These are phyloP conservation scores for Drosophila percnosoma DNA, from an alignment of 2,888 invertebrate species.

Conservation along the genomic window DNA sequence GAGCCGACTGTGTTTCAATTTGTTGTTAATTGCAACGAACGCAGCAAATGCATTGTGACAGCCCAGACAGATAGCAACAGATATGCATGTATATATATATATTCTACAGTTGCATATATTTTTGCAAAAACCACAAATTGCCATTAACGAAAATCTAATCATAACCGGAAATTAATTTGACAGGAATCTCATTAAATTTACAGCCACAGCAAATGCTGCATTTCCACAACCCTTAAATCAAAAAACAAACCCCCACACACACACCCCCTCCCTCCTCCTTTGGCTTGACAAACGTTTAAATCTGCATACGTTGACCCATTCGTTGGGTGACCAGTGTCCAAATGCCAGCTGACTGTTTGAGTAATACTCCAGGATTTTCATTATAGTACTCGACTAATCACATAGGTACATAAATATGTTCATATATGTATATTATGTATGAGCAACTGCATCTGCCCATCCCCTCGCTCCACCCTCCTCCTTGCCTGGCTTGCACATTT, in stretches of 20 bases:
- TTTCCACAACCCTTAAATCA: conserved; percentile 4
- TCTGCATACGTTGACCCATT: conserved; percentile 69
- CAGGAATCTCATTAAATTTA: conserved; percentile 85
- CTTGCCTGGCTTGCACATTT: conserved; percentile 78
- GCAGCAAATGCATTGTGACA: conserved; percentile 56
- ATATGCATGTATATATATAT: conserved; percentile 5
- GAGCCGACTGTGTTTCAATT: conserved; percentile 20
- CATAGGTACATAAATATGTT: conserved; percentile 20
- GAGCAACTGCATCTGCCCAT: conserved; percentile 63
- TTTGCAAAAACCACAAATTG: conserved; percentile 84
- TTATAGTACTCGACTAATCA: conserved; percentile 76
- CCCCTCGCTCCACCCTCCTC: conserved; percentile 35
- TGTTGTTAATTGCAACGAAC: conserved; percentile 59
- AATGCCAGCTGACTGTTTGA: conserved; percentile 70
- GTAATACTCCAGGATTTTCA: conserved; percentile 75
- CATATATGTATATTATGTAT: not conserved
- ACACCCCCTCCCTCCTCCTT: not conserved
- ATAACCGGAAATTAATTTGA: conserved; percentile 85
- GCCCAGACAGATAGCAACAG: conserved; percentile 37
- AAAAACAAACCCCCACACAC: not conserved
- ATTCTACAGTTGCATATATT: conserved; percentile 24
- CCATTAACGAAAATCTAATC: conserved; percentile 85
- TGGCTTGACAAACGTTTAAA: conserved; percentile 61
- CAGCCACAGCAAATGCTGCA: conserved; percentile 64
- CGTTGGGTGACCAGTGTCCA: conserved; percentile 33